Conservation (phyloP, 2,888 invertebrate genomes). For the Ctena decussata region DNA sequence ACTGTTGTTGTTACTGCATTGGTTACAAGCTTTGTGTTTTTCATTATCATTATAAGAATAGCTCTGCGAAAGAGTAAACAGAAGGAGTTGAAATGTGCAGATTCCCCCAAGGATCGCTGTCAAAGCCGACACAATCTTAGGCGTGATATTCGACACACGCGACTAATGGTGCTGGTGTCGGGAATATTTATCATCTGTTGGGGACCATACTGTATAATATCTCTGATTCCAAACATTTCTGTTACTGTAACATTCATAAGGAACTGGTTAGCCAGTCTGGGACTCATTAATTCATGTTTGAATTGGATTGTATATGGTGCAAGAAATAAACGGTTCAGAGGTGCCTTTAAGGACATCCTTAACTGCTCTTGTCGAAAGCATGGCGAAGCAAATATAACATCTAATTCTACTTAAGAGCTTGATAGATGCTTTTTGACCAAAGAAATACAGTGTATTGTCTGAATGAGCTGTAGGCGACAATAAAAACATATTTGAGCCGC, state of each 20-base stretch:
- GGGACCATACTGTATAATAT: slow-evolving; percentile 26
- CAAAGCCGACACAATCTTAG: neutral
- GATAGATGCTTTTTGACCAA: too few species aligned
- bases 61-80: neutral
- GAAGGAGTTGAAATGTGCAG: neutral
- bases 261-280: slow-evolving; percentile 6
- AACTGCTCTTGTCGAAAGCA: neutral
- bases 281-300: slow-evolving; percentile 28
- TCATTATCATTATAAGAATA: neutral
- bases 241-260: neutral
- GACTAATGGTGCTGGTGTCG: slow-evolving; percentile 12
- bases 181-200: slow-evolving; percentile 19
- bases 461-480: too few species aligned
- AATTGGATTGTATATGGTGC: slow-evolving; percentile 41
- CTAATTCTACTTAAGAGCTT: neutral
- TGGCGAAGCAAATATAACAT: neutral
- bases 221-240: neutral
- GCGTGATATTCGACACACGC: slow-evolving; percentile 17
- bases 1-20: neutral
- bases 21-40: neutral
- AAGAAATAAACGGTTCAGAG: slow-evolving; percentile 16
- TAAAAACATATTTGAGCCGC: too few species aligned
- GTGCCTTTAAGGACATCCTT: slow-evolving; percentile 16
- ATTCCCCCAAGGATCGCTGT: neutral
- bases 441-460: too few species aligned